phyloP scores from a whole-genome alignment of 2,113 vertebrate genomes.

The Lampris incognitus region DNA sequence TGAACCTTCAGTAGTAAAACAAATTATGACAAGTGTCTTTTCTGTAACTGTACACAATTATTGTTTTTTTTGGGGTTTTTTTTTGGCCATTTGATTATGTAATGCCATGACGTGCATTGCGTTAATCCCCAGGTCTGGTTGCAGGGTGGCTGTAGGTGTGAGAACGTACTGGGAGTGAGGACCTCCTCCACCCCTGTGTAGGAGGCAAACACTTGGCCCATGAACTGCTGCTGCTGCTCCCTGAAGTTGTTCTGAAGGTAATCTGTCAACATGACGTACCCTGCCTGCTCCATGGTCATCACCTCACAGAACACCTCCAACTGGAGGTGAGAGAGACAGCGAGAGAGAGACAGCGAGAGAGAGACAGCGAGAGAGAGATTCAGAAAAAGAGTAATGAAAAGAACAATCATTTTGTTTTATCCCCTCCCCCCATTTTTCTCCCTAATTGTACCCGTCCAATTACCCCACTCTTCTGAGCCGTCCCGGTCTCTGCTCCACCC shows the following conservation, averaged over 20 bases:
- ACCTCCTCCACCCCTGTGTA: slow-evolving; percentile 94
- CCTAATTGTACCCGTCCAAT: too few relatives aligned
- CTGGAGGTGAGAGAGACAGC: slow-evolving; percentile 71
- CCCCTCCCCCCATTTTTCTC: too few relatives aligned
- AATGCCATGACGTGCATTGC: too few relatives aligned
- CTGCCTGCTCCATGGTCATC: slow-evolving; percentile 96
- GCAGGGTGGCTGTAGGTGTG: background rate
- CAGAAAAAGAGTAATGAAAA: background rate
- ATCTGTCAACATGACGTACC: slow-evolving; percentile 97
- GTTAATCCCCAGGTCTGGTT: too few relatives aligned
- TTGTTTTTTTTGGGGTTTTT: too few relatives aligned
- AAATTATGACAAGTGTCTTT: too few relatives aligned
- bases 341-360: background rate
- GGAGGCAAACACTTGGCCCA: slow-evolving; percentile 92
- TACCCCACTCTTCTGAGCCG: too few relatives aligned
- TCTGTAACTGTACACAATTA: too few relatives aligned
- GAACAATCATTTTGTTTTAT: too few relatives aligned
- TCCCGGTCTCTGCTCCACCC: too few relatives aligned
- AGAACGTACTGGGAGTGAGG: slow-evolving; percentile 87
- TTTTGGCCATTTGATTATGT: too few relatives aligned
- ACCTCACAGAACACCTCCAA: slow-evolving; percentile 96
- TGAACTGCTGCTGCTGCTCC: slow-evolving; percentile 92
- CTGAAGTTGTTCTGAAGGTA: slow-evolving; percentile 98
- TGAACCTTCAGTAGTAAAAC: too few relatives aligned
- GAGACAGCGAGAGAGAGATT: background rate